A percentile compares a stretch with the other conserved stretches of the same genome.
phyloP scores from a whole-genome alignment of 2,888 invertebrate genomes.

The Acrobasis consociella region DNA sequence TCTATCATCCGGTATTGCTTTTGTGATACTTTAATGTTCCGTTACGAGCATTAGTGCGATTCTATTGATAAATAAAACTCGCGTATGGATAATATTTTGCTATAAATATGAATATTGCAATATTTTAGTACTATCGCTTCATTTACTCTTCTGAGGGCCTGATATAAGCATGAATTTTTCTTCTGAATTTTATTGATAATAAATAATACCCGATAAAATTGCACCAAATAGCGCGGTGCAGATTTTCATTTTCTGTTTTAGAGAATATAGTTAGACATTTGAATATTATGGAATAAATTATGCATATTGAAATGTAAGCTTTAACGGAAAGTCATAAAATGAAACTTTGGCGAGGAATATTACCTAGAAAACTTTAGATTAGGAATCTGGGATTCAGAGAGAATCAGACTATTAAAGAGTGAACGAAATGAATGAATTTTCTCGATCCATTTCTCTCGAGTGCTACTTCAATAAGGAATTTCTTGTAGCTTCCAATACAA shows the following conservation, averaged over 20 bases:
- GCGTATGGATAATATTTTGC: neutral
- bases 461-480: neutral
- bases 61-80: neutral
- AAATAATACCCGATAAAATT: neutral
- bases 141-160: neutral
- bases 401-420: neutral
- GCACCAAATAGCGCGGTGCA: neutral
- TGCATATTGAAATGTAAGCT: constrained; percentile 5
- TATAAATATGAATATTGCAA: neutral
- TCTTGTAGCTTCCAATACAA: neutral
- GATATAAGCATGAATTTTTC: too few species aligned
- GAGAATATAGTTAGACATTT: neutral
- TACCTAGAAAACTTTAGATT: neutral
- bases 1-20: constrained; percentile 7
- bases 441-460: neutral
- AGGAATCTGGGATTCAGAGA: neutral
- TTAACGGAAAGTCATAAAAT: neutral
- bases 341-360: neutral
- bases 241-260: constrained; percentile 1
- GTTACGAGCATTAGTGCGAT: neutral
- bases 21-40: constrained; percentile 12
- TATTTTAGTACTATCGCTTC: neutral
- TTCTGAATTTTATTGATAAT: neutral
- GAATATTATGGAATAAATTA: constrained; percentile 11
- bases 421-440: neutral